phyloP scores from a whole-genome alignment of 1,140 invertebrate genomes.

The Cepaea nemoralis region DNA sequence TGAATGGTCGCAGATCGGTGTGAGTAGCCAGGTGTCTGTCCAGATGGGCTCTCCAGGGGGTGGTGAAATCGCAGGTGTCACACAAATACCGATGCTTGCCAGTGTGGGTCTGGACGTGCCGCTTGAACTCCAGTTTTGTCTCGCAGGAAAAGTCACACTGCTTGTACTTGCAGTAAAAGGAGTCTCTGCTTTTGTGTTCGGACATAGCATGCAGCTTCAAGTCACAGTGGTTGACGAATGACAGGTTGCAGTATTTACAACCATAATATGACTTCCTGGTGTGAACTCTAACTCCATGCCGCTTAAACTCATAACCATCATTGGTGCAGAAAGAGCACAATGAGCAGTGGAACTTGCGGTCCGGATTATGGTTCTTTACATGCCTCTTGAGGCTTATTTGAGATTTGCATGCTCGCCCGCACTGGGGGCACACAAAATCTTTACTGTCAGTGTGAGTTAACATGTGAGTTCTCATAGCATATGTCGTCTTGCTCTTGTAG shows the following conservation, averaged over 20 bases:
- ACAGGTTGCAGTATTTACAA: constrained; percentile 28
- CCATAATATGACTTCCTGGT: constrained; percentile 11
- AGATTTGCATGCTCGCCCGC: constrained; percentile 15
- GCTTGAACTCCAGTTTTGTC: neutral
- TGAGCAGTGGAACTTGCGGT: constrained; percentile 15
- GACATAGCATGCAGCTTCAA: constrained; percentile 38
- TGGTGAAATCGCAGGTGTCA: constrained; percentile 30
- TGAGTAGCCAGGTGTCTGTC: constrained; percentile 20
- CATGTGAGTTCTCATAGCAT: constrained; percentile 14
- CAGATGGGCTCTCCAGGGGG: constrained; percentile 15
- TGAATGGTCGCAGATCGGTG: constrained; percentile 17
- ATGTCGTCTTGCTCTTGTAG: constrained; percentile 3
- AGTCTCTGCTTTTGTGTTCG: constrained; percentile 24
- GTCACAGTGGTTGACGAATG: constrained; percentile 29
- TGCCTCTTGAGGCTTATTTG: constrained; percentile 21
- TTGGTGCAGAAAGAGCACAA: constrained; percentile 23
- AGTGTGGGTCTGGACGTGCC: constrained; percentile 23
- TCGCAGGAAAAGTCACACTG: constrained; percentile 37
- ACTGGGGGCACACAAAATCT: constrained; percentile 14
- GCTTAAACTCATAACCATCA: constrained; percentile 38
- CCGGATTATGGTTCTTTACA: constrained; percentile 32
- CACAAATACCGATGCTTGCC: constrained; percentile 21
- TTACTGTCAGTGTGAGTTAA: constrained; percentile 22
- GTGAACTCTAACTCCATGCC: constrained; percentile 19
- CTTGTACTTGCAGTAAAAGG: constrained; percentile 20